Percentiles rank a stretch among this genome's conserved stretches.
These are phyloP conservation scores for Albula glossodonta DNA, from an alignment of 2,113 vertebrate genomes.

Conservation along the genomic window DNA sequence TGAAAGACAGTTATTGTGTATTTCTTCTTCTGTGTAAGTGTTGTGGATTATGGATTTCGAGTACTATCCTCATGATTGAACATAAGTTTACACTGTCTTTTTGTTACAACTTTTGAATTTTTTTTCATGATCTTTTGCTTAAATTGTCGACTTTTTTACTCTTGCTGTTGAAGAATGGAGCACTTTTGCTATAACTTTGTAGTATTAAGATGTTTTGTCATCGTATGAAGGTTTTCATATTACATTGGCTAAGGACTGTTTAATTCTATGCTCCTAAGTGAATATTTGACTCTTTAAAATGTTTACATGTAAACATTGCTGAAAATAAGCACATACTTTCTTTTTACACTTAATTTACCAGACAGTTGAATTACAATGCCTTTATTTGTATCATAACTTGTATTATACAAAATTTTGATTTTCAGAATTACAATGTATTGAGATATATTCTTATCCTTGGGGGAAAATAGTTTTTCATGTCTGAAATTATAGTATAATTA, in stretches of 20 bases:
- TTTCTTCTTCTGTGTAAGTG: neutral
- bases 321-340: conserved; percentile 61
- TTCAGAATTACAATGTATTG: conserved; percentile 10
- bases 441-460: conserved; percentile 38
- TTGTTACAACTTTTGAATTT: neutral
- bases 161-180: neutral
- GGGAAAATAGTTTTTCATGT: conserved; percentile 41
- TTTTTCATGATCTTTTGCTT: neutral
- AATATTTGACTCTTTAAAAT: conserved; percentile 57
- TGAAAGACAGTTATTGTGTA: neutral
- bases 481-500: conserved; percentile 28
- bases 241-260: conserved; percentile 40
- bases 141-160: neutral
- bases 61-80: neutral
- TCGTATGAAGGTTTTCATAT: conserved; percentile 46
- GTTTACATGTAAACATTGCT: conserved; percentile 72
- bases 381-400: conserved; percentile 56
- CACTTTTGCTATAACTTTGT: conserved; percentile 25
- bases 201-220: conserved; percentile 65
- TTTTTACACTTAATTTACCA: conserved; percentile 46
- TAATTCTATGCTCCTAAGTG: conserved; percentile 52
- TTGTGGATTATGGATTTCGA: neutral
- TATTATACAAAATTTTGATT: conserved; percentile 33
- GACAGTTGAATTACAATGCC: conserved; percentile 54
- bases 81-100: neutral